A percentile compares a stretch with the other conserved stretches of the same genome.
Conservation (phyloP, 2,797 vertebrate genomes). For the Limnodromus scolopaceus region DNA sequence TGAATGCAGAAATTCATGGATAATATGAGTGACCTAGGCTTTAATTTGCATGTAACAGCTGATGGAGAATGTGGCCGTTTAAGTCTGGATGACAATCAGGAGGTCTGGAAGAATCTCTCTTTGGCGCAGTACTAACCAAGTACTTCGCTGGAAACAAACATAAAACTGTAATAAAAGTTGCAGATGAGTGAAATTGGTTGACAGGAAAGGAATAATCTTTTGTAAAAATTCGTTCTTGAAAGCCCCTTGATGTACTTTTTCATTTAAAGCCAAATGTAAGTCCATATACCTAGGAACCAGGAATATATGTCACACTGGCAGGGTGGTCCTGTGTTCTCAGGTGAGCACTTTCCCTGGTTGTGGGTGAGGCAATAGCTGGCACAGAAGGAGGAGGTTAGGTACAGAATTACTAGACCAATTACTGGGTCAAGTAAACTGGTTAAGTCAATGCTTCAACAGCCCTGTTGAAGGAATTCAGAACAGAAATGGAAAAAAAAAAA, state of each 20-base stretch:
- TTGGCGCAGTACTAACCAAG: not conserved
- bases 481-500: not conserved
- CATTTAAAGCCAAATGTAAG: not conserved
- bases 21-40: not conserved
- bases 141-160: not conserved
- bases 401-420: not conserved
- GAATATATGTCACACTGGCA: not conserved
- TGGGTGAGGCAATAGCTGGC: not conserved
- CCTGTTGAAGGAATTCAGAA: not conserved
- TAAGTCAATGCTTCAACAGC: not conserved
- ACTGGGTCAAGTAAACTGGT: not conserved
- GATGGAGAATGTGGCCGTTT: not conserved
- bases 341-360: not conserved
- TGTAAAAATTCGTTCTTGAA: not conserved
- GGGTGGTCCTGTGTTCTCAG: not conserved
- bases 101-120: not conserved
- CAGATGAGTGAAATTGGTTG: not conserved
- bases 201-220: not conserved
- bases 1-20: not conserved
- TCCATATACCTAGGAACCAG: not conserved
- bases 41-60: not conserved
- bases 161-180: not conserved
- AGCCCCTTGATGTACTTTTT: not conserved
- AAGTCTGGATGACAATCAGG: not conserved
- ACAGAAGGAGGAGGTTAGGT: not conserved